Evolutionary conservation across 1,140 invertebrate genomes (phyloP), one percentile per base, ranked within the genome.

Genomic region (Pemphigus obesinymphae): DNA sequence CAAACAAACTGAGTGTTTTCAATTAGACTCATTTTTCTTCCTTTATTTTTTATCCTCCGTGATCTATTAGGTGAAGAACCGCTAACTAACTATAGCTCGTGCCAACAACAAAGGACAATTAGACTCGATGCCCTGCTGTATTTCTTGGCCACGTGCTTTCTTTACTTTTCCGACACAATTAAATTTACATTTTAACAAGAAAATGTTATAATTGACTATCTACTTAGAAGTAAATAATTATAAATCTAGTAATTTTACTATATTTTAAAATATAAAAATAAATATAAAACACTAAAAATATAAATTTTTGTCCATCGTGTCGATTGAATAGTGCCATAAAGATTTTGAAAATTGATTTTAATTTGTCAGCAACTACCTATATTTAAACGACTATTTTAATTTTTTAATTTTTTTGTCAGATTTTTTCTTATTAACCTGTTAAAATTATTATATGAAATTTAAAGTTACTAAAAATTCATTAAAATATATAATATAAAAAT

Each of bases 21-120:
- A 78, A 78, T 78, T 58, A 78, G 50, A 78, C 53, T 78, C 73
- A 58, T 78, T 78, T 78, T 58, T 58, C 53, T 78, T 34, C 34
- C 31, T 78, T 78, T 55, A 29, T 61, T 78, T 78, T 78, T 55
- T 55, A 78, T 58, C 50, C 20, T 34, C 34, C 72, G 17, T 75
- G 72, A 75, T 75, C 45, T 75, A 75, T 75, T 75, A 75, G 72
- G 72, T 31, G 43, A 53, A 75, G 72, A 75, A 53, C 26, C 45
- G 20, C 72, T 75, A 75, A 75, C 45, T 75, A 75, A 50, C 20
- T 50, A 31, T 31, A 31, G 29, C 72, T 13, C 72, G 48, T 75
- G 72, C 48, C 70, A 50, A 73, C 48, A 55, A 75, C 72, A 75
- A 75, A 75, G 72, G 26, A 23, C 45, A 75, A 75, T 75, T 75